These are phyloP conservation scores for Danio kyathit DNA, from an alignment of 2,797 vertebrate species.

Conservation along the genomic window DNA sequence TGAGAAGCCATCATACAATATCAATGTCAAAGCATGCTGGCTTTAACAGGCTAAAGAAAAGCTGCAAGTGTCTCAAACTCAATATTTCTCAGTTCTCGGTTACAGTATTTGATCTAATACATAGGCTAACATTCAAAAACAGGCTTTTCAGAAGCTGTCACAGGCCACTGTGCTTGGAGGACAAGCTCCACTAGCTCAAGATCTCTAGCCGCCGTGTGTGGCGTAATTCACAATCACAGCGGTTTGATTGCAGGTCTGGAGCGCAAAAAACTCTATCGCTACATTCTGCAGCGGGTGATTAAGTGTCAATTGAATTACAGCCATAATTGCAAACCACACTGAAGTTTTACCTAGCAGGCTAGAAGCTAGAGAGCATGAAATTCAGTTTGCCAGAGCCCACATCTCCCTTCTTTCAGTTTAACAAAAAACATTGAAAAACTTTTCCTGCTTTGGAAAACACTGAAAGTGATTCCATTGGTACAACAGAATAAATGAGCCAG, in stretches of 20 bases:
- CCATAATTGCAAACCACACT: conserved; percentile 25
- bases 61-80: conserved; percentile 15
- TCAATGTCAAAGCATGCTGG: conserved; percentile 25
- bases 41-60: background rate
- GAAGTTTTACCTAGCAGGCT: conserved; percentile 28
- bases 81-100: conserved; percentile 20
- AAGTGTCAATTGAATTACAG: conserved; percentile 48
- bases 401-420: conserved; percentile 5
- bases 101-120: conserved; percentile 21
- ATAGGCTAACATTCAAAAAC: conserved; percentile 25
- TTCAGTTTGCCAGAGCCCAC: conserved; percentile 15
- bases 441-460: background rate
- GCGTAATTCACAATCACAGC: conserved; percentile 26
- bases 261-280: conserved; percentile 18
- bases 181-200: conserved; percentile 25
- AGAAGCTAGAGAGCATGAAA: conserved; percentile 33
- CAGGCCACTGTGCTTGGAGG: background rate
- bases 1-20: conserved; percentile 1
- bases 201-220: conserved; percentile 16
- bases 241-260: conserved; percentile 32
- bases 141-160: background rate
- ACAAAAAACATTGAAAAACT: conserved; percentile 11
- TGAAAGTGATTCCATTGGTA: background rate
- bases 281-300: conserved; percentile 34
- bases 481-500: conserved; percentile 1